Base-by-base conservation (phyloP, 2,797 vertebrate genomes). In the Chiroxiphia lanceolata region DNA sequence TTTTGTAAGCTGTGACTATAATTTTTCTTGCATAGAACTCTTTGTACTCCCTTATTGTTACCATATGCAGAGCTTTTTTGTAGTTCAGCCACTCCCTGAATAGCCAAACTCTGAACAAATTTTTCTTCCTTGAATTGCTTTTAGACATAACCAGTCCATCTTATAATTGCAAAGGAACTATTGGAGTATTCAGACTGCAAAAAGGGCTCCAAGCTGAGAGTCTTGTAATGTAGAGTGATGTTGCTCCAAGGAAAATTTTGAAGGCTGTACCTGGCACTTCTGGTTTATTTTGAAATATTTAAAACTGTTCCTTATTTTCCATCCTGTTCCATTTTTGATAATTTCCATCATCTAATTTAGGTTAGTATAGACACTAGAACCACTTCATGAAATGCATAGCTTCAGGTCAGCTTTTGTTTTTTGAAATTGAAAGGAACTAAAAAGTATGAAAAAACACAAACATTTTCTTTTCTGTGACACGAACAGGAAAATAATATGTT, bases 41-140 rank as follows among this genome's bases (percentile, higher is more conserved):
- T 96, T 89, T 95, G 89, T 96, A 72, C 38, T 83, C 38, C 54
- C n/a, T 94, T 94, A 96, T 96, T 94, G 91, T 88, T 96, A 90
- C 93, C 94, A 91, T 93, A 95, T 94, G 95, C 0, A 0, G 27
- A 8, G 1, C 10, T 56, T 81, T 95, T 69, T 71, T 59, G 63
- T 92, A 75, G n/a, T 76, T 86, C 38, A 93, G 34, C 50, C 42
- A 26, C 53, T 65, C 78, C 31, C 36, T 63, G 56, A 91, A n/a
- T 63, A 88, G 65, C 47, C 64, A 83, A 88, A 86, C 54, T n/a
- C 51, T 34, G 72, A 91, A 42, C 14, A 68, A 14, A 45, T 47
- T 68, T 90, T 92, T 65, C 64, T 83, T 83, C 47, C 54, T 36
- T 69, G 78, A 59, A 48, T 63, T 83, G 23, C 65, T 87, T 89